A percentile compares a stretch with the other conserved stretches of the same genome.
phyloP scores from a whole-genome alignment of 2,113 vertebrate genomes.

The Raphicerus campestris region DNA sequence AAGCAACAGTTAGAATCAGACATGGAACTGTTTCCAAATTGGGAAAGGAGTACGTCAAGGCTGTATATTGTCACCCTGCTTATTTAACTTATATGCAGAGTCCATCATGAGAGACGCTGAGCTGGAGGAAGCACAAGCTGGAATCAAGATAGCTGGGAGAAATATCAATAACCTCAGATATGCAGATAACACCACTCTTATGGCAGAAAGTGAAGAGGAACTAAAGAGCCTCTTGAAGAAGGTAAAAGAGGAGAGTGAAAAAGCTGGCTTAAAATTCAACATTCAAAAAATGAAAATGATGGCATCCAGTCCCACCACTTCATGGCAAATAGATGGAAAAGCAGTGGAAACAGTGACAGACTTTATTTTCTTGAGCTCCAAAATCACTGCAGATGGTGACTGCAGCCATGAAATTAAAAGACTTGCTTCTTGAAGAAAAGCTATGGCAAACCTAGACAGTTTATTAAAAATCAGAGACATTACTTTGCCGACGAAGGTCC shows the following conservation, averaged over 20 bases:
- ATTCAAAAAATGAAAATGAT: background rate
- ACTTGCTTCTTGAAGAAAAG: background rate
- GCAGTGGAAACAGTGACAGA: background rate
- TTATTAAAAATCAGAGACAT: background rate
- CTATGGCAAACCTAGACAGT: background rate
- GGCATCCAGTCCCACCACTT: background rate
- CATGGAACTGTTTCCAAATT: background rate
- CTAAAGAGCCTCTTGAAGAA: background rate
- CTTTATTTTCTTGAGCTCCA: background rate
- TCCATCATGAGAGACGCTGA: background rate
- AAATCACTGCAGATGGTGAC: background rate
- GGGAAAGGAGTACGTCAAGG: background rate
- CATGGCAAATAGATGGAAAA: background rate
- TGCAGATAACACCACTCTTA: background rate
- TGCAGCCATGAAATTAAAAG: background rate
- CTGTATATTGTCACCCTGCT: background rate
- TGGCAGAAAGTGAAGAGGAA: background rate
- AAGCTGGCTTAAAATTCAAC: background rate
- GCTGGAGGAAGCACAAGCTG: background rate
- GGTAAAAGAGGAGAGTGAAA: background rate
- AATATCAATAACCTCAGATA: background rate
- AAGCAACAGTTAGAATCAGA: background rate
- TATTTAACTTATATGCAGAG: background rate
- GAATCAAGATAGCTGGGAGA: fast-evolving
- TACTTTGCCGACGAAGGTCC: background rate